Percentiles rank a stretch among this genome's conserved stretches.
These are phyloP conservation scores for Himantopus leucocephalus DNA, from an alignment of 2,113 vertebrate genomes.

Conservation along the genomic window DNA sequence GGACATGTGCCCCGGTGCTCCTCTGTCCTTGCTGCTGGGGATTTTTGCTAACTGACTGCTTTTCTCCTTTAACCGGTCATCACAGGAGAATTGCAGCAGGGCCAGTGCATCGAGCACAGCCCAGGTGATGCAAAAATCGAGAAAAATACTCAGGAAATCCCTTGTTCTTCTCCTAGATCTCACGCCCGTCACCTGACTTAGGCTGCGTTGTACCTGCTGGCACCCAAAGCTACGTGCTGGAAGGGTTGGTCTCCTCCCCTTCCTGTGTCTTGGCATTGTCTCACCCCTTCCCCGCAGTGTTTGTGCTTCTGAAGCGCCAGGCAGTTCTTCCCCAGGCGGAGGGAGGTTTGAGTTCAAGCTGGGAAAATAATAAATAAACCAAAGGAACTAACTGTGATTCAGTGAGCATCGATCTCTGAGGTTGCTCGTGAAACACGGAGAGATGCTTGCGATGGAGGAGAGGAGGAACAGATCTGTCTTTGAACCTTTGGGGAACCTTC, in stretches of 20 bases:
- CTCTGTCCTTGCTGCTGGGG: background rate
- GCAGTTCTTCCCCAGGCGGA: background rate
- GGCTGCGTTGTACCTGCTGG: background rate
- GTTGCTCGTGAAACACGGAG: background rate
- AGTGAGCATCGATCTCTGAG: background rate
- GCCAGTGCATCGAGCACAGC: accelerated
- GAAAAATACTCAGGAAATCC: background rate
- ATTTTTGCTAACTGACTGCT: background rate
- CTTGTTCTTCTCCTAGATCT: background rate
- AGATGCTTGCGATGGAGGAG: background rate
- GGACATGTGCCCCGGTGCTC: background rate
- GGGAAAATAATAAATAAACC: constrained; percentile 57
- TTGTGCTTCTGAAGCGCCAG: background rate
- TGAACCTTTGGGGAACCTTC: background rate
- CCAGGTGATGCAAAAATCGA: background rate
- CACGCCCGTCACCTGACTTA: accelerated
- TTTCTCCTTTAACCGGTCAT: background rate
- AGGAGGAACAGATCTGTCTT: background rate
- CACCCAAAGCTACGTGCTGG: accelerated
- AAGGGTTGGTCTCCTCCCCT: background rate
- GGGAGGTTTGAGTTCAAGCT: constrained; percentile 33
- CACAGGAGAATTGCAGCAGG: background rate
- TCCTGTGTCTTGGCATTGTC: accelerated
- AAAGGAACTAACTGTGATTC: constrained; percentile 50
- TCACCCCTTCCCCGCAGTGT: accelerated